Percentiles rank a stretch among this genome's conserved stretches.
These are phyloP conservation scores for Chanos chanos DNA, from an alignment of 2,797 vertebrate species.

Conservation along the genomic window DNA sequence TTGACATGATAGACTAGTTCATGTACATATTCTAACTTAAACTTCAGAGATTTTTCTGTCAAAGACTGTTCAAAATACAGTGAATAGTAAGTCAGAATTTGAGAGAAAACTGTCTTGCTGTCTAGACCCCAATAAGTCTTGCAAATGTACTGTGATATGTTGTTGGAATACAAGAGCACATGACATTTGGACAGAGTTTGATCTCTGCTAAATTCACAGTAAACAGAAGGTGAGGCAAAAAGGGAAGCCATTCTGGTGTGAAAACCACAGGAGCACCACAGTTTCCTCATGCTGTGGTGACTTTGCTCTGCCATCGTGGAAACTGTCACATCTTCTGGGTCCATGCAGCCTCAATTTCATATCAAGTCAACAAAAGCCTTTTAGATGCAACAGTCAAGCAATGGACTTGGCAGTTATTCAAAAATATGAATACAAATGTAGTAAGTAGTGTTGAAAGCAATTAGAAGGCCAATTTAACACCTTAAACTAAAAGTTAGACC, in stretches of 20 bases:
- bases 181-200: conserved; percentile 4
- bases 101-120: too few relatives aligned
- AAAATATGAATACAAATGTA: too few relatives aligned
- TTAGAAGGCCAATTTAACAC: background rate
- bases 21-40: too few relatives aligned
- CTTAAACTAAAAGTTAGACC: conserved; percentile 7
- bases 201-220: conserved; percentile 54
- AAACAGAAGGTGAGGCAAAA: conserved; percentile 58
- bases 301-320: conserved; percentile 46
- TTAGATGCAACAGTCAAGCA: too few relatives aligned
- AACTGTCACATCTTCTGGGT: conserved; percentile 54
- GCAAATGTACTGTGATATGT: conserved; percentile 6
- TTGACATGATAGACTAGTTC: too few relatives aligned
- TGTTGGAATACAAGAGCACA: background rate
- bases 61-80: too few relatives aligned
- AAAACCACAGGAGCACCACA: conserved; percentile 63
- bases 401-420: background rate
- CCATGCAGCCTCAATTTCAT: conserved; percentile 46
- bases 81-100: conserved; percentile 25
- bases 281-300: conserved; percentile 52
- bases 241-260: conserved; percentile 66
- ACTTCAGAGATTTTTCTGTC: too few relatives aligned
- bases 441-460: too few relatives aligned
- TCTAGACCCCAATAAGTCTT: too few relatives aligned
- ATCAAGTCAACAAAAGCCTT: conserved; percentile 21